Percentiles rank a stretch among this genome's conserved stretches.
These are phyloP conservation scores for Phenganax stokvisi DNA, from an alignment of 92 coral and sea anemone species.

Conservation along the genomic window DNA sequence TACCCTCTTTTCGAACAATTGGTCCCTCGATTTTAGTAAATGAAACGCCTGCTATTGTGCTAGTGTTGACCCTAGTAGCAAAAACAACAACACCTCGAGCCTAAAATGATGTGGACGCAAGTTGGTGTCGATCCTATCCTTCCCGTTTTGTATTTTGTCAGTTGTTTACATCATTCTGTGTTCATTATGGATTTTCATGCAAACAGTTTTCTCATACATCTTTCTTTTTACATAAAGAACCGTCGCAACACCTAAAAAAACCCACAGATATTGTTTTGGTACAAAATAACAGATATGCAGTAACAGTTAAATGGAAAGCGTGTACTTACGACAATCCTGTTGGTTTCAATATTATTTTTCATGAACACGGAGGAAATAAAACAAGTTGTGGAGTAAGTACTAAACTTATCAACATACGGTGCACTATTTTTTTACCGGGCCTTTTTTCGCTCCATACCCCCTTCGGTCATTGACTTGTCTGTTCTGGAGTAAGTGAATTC, in stretches of 20 bases:
- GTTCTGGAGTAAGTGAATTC: too few species aligned
- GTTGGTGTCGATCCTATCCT: too few species aligned
- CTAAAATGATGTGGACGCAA: too few species aligned
- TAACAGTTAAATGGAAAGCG: background rate
- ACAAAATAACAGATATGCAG: background rate
- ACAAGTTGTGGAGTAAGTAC: slow-evolving; percentile 1
- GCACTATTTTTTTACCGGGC: background rate
- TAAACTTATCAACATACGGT: background rate
- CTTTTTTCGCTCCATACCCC: background rate
- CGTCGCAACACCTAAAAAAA: background rate
- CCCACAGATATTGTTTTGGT: background rate
- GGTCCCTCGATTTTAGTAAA: too few species aligned
- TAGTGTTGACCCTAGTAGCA: too few species aligned
- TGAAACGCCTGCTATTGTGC: too few species aligned
- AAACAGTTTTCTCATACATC: background rate
- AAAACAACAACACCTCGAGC: too few species aligned
- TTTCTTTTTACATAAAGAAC: background rate
- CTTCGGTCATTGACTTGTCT: background rate
- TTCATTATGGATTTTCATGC: too few species aligned
- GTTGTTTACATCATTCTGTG: too few species aligned
- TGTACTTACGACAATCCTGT: slow-evolving; percentile 8
- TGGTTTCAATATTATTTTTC: background rate
- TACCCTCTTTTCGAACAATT: too few species aligned
- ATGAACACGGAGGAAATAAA: background rate
- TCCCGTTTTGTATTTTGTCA: too few species aligned